Conservation (phyloP, 2,888 invertebrate genomes). For the Diarsia mendica region DNA sequence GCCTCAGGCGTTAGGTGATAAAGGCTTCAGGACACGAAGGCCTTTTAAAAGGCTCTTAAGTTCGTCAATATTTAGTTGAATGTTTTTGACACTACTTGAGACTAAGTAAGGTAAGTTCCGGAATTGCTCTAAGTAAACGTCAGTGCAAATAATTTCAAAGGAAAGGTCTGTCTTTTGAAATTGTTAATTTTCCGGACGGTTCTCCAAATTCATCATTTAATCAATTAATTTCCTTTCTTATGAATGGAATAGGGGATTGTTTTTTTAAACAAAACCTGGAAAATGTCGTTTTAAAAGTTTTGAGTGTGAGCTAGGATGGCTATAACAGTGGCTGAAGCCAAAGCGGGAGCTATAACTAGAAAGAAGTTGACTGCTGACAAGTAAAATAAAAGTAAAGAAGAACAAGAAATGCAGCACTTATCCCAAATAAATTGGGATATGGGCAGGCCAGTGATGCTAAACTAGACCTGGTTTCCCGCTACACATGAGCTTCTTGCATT, state of each 20-base stretch:
- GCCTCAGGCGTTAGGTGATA: slow-evolving; percentile 13
- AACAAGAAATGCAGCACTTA: too few species aligned
- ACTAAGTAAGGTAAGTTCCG: too few species aligned
- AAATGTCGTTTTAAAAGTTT: not conserved
- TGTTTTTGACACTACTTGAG: not conserved
- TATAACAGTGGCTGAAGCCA: not conserved
- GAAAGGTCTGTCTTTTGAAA: not conserved
- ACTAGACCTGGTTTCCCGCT: too few species aligned
- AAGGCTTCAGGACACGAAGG: slow-evolving; percentile 17
- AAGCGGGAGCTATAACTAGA: not conserved
- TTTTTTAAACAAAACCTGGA: not conserved
- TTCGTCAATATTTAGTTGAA: not conserved
- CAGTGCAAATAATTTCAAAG: not conserved
- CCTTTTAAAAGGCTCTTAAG: not conserved
- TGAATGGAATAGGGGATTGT: too few species aligned
- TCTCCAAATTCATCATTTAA: not conserved
- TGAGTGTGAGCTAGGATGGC: not conserved
- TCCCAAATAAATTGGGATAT: not conserved
- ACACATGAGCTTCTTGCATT: too few species aligned
- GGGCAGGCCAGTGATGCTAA: too few species aligned
- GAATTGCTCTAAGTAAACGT: not conserved
- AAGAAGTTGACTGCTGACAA: not conserved
- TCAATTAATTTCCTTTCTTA: too few species aligned
- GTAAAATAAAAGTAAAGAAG: not conserved
- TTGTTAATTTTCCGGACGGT: not conserved